A percentile compares a stretch with the other conserved stretches of the same genome.
Evolutionary conservation across 2,113 vertebrate species (phyloP).

Genomic region (Pagrus major): DNA sequence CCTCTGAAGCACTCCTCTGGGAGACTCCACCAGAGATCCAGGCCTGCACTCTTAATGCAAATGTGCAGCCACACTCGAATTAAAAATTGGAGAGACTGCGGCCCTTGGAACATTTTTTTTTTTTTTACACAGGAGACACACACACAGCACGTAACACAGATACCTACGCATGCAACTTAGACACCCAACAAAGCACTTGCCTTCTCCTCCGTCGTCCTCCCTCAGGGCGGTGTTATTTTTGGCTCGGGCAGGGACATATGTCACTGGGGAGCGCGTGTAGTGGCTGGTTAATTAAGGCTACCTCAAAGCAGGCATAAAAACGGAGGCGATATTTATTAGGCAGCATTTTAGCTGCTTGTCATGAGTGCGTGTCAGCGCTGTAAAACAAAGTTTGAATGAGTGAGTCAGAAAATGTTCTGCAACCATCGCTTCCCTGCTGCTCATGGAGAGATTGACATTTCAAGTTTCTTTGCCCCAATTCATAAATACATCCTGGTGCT

Average conservation of each 20-base stretch:
- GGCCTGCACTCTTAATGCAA: slow-evolving; percentile 74
- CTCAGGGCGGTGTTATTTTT: slow-evolving; percentile 79
- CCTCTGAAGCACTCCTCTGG: slow-evolving; percentile 82
- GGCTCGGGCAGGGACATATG: slow-evolving; percentile 77
- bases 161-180: slow-evolving; percentile 53
- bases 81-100: slow-evolving; percentile 63
- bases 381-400: slow-evolving; percentile 73
- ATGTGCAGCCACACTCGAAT: slow-evolving; percentile 60
- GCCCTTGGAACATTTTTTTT: slow-evolving; percentile 29
- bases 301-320: slow-evolving; percentile 80
- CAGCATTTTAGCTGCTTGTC: slow-evolving; percentile 78
- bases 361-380: slow-evolving; percentile 68
- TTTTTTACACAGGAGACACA: slow-evolving; percentile 11
- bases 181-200: slow-evolving; percentile 56
- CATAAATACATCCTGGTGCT: slow-evolving; percentile 52
- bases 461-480: slow-evolving; percentile 65
- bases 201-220: slow-evolving; percentile 59
- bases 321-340: slow-evolving; percentile 81
- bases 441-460: slow-evolving; percentile 60
- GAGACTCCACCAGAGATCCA: slow-evolving; percentile 59
- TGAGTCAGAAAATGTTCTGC: slow-evolving; percentile 58
- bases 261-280: slow-evolving; percentile 76
- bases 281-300: slow-evolving; percentile 82
- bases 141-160: slow-evolving; percentile 39
- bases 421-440: slow-evolving; percentile 47